Base-by-base conservation (phyloP, 2,888 invertebrate genomes). In the Rotaria socialis region DNA sequence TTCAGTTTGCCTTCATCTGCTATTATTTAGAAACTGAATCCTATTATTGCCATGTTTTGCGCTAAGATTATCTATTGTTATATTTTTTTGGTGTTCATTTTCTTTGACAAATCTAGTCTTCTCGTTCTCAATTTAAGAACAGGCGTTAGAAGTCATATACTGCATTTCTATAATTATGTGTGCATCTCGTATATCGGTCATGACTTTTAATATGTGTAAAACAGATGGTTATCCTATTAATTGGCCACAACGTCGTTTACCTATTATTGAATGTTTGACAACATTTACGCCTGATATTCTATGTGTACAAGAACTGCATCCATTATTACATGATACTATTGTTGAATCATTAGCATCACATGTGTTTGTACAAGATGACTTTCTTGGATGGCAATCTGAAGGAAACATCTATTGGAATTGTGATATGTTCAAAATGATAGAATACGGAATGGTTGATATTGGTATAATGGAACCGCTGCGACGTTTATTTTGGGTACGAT, bases 381-480 rank as follows among this genome's bases (percentile, higher is more conserved):
- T 67, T 67, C 6, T 5, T 35, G 67, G 67, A 6, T 67, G 67
- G 67, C 67, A 67, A 35, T 16, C 14, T 35, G 67, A 67, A 67
- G 67, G 67, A 16, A 67, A 67, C 16, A 67, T 67, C 14, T 67
- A 67, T 67, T 67, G 67, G 67, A 67, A 67, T 67, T 67, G 35
- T 3, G 16, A 16, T 19, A 67, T 35, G 35, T 67, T 67, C 11
- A 67, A 67, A 5, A 67, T 67, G 67, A 16, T 67, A 6, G 67
- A 67, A 35, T 67, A 67, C 5, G 67, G 67, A 27, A 67, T 67
- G 14, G 27, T 67, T 67, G 67, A 67, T 67, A 67, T 67, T 35
- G 67, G 67, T 35, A 67, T 67, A 67, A 67, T 67, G 67, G 67
- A 67, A 67, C 35, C 67, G 35, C 35, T 67, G 5, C 11, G 67